These are phyloP conservation scores for Thunnus thynnus DNA, from an alignment of 2,113 vertebrate species.

Conservation along the genomic window DNA sequence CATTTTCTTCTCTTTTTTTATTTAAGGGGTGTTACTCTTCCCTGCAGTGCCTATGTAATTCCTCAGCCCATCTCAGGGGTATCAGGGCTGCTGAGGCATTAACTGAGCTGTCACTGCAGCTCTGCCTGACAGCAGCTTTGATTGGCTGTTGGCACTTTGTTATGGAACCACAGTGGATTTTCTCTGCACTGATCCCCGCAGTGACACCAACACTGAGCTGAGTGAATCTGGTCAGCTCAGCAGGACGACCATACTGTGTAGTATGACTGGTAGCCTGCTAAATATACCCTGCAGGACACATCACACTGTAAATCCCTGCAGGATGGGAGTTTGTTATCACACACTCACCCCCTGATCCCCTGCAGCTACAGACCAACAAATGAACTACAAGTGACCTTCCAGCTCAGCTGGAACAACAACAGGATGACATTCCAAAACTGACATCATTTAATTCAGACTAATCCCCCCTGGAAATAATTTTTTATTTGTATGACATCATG, in stretches of 20 bases:
- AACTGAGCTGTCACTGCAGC: slow-evolving; percentile 22
- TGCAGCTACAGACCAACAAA: slow-evolving; percentile 31
- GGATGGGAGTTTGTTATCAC: slow-evolving; percentile 30
- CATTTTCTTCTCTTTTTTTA: background rate
- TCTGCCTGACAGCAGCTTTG: slow-evolving; percentile 36
- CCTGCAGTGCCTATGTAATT: background rate
- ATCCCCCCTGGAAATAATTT: background rate
- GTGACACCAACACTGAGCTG: slow-evolving; percentile 30
- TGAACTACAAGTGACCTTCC: slow-evolving; percentile 32
- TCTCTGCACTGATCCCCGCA: slow-evolving; percentile 53
- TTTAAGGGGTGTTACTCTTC: background rate
- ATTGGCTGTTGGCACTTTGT: slow-evolving; percentile 61
- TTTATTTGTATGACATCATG: slow-evolving; percentile 12
- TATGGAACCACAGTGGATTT: slow-evolving; percentile 61
- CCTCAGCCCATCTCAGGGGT: slow-evolving; percentile 5
- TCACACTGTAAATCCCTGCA: slow-evolving; percentile 48
- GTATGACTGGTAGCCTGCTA: slow-evolving; percentile 42
- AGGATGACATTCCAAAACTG: slow-evolving; percentile 13
- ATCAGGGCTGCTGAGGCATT: slow-evolving; percentile 27
- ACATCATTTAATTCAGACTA: slow-evolving; percentile 20
- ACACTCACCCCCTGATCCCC: slow-evolving; percentile 25
- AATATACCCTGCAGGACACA: slow-evolving; percentile 60
- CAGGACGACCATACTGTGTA: background rate
- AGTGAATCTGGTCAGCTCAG: slow-evolving; percentile 35
- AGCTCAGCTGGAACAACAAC: slow-evolving; percentile 20